Evolutionary conservation across 2,888 invertebrate genomes (phyloP).

Genomic region (Sicus ferrugineus): DNA sequence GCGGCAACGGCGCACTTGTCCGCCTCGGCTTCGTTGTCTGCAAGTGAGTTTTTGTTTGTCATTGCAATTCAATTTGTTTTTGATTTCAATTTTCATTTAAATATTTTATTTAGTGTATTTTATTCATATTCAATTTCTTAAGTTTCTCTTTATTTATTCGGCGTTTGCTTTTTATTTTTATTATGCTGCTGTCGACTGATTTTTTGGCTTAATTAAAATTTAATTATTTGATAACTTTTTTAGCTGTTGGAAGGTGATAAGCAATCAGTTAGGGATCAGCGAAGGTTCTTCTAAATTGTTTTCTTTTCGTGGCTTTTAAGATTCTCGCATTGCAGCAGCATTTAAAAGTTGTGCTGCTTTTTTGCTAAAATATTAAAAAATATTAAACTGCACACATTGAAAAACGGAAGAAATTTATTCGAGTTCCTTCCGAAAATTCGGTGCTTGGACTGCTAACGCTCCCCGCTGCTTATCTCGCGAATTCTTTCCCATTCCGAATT

Average conservation of each 20-base stretch:
- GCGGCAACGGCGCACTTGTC: conserved; percentile 66
- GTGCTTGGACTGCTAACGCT: too few species aligned
- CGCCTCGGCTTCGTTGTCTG: conserved; percentile 75
- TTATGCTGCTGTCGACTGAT: background rate
- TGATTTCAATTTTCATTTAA: background rate
- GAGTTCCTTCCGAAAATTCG: too few species aligned
- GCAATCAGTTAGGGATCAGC: background rate
- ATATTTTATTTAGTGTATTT: background rate
- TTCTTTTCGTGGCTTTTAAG: background rate
- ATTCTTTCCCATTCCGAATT: too few species aligned
- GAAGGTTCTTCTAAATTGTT: conserved; percentile 4
- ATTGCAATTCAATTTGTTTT: background rate
- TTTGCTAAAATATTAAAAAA: background rate
- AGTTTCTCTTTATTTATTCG: background rate
- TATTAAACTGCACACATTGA: too few species aligned
- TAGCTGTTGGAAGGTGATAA: background rate
- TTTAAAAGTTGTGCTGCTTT: background rate
- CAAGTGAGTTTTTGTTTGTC: conserved; percentile 69
- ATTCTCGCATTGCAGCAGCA: too few species aligned
- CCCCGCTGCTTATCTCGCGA: too few species aligned
- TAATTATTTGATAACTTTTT: conserved; percentile 1
- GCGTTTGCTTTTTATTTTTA: background rate
- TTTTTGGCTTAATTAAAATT: background rate
- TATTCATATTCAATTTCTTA: background rate
- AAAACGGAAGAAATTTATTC: too few species aligned